Base-by-base conservation (phyloP, 2,888 invertebrate species). In the Amphimallon solstitiale region DNA sequence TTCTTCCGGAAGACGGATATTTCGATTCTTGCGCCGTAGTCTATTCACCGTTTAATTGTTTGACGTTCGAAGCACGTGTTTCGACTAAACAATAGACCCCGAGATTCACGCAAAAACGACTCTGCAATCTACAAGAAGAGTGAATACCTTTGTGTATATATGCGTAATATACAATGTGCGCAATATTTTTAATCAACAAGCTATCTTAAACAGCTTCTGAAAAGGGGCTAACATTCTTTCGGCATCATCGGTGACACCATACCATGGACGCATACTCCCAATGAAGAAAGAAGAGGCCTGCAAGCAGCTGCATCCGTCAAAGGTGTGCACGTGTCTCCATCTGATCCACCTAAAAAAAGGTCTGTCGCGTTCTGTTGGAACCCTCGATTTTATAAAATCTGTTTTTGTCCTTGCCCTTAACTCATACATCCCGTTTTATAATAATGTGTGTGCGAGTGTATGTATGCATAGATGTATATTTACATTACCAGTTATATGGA, bases 281-380 rank as follows among this genome's bases (percentile, higher is more conserved):
- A 29, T 45, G 29, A 59, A 43, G 56, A 63, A 66, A 66, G 65
- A 66, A 65, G 65, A 70, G 68, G 68, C 68, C 63, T 68, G 67
- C 67, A 68, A 68, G 64, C 71, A 71, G 71, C 71, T 71, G 71
- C 71, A 71, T 71, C 71, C 71, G 71, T 71, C 62, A 54, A 17
- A 40, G 54, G 62, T 29, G 69, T 67, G 68, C 71, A 71, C 71
- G 71, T 71, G 71, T 69, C 71, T 56, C 23, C 19, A 21, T 29
- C 56, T 43, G 43, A 43, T 15, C 56, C 23, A 43, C 56, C 56
- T 59, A 29, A 29, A 59, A n/a, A 43, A 59, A 59, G 56, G 56
- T 59, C 38, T 45, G 10, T 29, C 56, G 56, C 56, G 56, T 59
- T 43, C 43, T 19, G 34, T 17, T 56, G 12, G 29, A 59, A 59